Base-by-base conservation (phyloP, 1,140 invertebrate genomes). In the Heliconius congener region DNA sequence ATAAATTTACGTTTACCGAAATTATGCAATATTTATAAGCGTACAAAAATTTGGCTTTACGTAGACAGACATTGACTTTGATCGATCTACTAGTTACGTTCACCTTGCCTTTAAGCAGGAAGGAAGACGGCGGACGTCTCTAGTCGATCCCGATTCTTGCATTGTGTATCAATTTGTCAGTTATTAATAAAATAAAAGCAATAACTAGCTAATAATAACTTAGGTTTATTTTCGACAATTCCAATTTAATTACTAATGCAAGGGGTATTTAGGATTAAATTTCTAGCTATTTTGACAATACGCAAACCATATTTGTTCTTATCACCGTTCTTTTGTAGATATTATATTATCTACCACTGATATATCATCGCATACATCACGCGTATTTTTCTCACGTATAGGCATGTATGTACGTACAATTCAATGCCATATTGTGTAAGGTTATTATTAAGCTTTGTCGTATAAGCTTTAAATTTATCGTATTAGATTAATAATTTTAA, bases 281-380 rank as follows among this genome's bases (percentile, higher is more conserved):
- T 23, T 19, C 19, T 66, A 11, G 60, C 11, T 66, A 84, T 91
- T 88, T 90, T 81, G 84, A 83, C 82, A 85, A 83, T 80, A 86
- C 80, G 82, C 84, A 82, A 83, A 79, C 78, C 78, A 80, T 79
- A 84, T 82, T 85, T 84, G 85, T 85, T 30, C 84, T 90, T 93
- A 91, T 91, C 90, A 76, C 79, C 73, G 80, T 83, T 81, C 27
- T 86, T 81, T 57, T 81, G 73, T 79, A 89, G 91, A 92, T 92
- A 92, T 46, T 79, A 81, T 92, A 71, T 77, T 78, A 91, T 91
- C 91, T 87, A 75, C 82, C 85, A 83, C 86, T 86, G 88, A 91
- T 92, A 87, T 74, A 83, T 57, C 19, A 80, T 79, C 42, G 18
- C 73, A 66, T 66, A 78, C 46, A 79, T 71, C 73, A 75, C 60